phyloP scores from a whole-genome alignment of 2,113 vertebrate species.

The Hippocampus barbouri region DNA sequence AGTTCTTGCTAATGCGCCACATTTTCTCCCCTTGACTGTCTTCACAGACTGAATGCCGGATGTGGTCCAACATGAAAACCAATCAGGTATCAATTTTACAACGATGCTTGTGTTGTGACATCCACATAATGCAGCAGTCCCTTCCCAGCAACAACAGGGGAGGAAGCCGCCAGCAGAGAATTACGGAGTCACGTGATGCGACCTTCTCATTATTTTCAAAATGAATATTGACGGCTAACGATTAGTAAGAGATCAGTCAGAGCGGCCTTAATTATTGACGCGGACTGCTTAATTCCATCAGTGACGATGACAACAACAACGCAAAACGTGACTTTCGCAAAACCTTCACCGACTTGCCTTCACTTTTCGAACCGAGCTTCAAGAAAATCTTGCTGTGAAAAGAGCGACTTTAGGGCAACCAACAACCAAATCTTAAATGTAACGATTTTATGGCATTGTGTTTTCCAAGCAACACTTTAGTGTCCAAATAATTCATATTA shows the following conservation, averaged over 20 bases:
- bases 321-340: neutral
- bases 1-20: too few species aligned
- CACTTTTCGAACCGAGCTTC: neutral
- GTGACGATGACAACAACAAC: neutral
- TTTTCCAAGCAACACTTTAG: too few species aligned
- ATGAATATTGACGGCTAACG: conserved; percentile 5
- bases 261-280: neutral
- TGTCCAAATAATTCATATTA: too few species aligned
- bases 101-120: too few species aligned
- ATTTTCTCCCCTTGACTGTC: too few species aligned
- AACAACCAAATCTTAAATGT: conserved; percentile 55
- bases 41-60: too few species aligned
- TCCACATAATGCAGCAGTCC: too few species aligned
- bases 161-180: neutral
- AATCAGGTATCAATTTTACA: too few species aligned
- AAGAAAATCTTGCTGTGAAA: too few species aligned
- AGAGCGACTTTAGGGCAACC: too few species aligned
- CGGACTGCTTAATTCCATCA: neutral
- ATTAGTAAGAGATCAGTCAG: neutral
- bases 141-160: neutral
- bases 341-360: neutral
- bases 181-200: neutral
- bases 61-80: too few species aligned
- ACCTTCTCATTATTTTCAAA: neutral
- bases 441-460: conserved; percentile 16